A percentile compares a stretch with the other conserved stretches of the same genome.
These are phyloP conservation scores for Peucedramus taeniatus DNA, from an alignment of 2,113 vertebrate genomes.

Conservation along the genomic window DNA sequence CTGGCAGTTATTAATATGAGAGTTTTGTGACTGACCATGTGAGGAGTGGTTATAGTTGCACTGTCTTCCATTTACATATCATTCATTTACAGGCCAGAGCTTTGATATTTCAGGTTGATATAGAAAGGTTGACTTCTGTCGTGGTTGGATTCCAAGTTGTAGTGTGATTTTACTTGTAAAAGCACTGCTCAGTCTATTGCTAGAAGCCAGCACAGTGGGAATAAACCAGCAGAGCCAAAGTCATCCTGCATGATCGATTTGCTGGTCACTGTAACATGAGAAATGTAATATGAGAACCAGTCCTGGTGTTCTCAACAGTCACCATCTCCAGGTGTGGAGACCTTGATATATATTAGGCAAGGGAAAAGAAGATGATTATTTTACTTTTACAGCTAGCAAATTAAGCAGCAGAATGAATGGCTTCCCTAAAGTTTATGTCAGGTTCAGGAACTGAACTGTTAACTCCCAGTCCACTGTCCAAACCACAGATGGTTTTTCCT, in stretches of 20 bases:
- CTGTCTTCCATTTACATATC: neutral
- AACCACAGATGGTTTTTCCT: slow-evolving; percentile 26
- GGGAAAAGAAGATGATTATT: neutral
- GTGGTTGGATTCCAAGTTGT: neutral
- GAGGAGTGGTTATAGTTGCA: neutral
- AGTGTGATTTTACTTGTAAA: neutral
- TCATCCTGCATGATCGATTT: neutral
- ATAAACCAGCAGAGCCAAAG: neutral
- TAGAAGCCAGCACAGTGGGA: neutral
- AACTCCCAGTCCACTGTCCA: slow-evolving; percentile 6
- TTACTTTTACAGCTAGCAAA: neutral
- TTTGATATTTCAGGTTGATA: neutral
- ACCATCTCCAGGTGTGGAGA: neutral
- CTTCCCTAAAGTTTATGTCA: slow-evolving; percentile 8
- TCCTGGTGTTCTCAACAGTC: neutral
- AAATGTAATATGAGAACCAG: neutral
- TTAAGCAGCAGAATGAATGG: neutral
- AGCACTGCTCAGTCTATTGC: accelerated
- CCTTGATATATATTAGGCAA: neutral
- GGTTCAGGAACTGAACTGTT: slow-evolving; percentile 5
- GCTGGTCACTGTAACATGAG: neutral
- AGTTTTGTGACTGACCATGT: neutral
- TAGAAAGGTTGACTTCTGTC: neutral
- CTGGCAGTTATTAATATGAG: neutral
- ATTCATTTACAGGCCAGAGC: neutral